phyloP scores from a whole-genome alignment of 1,140 invertebrate genomes.

The Sipha flava region DNA sequence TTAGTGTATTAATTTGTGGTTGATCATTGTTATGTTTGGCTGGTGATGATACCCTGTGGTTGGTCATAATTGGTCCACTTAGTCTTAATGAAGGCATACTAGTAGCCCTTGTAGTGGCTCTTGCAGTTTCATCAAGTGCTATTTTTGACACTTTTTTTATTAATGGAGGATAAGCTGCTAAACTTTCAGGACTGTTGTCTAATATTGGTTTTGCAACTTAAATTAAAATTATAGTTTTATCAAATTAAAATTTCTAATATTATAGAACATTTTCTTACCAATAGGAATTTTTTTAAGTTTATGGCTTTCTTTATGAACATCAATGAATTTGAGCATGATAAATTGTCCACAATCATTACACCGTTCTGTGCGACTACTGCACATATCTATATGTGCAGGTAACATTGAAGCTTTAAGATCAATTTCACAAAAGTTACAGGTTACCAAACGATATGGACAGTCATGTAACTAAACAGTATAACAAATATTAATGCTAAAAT shows the following conservation, averaged over 20 bases:
- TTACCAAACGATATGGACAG: constrained; percentile 38
- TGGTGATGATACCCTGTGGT: neutral
- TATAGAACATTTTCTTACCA: neutral
- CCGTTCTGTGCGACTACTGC: constrained; percentile 56
- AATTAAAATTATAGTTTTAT: neutral
- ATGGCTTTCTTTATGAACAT: constrained; percentile 46
- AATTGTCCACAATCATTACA: constrained; percentile 56
- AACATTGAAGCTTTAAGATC: constrained; percentile 51
- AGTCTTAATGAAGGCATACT: neutral
- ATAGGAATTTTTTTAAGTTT: neutral
- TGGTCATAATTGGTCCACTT: neutral
- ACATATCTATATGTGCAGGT: constrained; percentile 54
- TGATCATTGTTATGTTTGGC: constrained; percentile 19
- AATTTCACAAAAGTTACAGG: constrained; percentile 55
- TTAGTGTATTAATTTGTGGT: constrained; percentile 19
- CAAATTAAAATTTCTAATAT: neutral
- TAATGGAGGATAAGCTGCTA: constrained; percentile 14
- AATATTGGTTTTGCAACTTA: neutral
- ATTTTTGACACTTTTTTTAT: constrained; percentile 23
- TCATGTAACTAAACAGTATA: neutral
- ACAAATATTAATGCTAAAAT: neutral
- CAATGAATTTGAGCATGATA: constrained; percentile 57
- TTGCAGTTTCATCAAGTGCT: neutral
- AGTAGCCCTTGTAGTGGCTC: neutral
- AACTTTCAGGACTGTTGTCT: neutral